Conservation (phyloP, 2,797 vertebrate genomes). For the Pseudotriccus pelzelni region DNA sequence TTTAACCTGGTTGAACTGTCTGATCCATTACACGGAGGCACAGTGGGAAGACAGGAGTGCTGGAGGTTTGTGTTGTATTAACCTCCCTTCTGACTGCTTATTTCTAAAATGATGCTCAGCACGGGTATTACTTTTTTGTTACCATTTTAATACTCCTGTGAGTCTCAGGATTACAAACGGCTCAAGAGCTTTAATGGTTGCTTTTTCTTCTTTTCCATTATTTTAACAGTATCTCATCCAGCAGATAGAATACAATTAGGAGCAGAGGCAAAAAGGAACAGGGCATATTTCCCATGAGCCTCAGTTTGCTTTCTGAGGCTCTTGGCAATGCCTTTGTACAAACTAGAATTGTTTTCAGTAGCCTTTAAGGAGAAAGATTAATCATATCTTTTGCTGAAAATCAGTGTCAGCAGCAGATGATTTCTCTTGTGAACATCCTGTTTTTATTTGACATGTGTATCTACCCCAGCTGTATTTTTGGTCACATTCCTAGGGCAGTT, state of each 20-base stretch:
- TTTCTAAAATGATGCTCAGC: neutral
- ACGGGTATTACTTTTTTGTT: neutral
- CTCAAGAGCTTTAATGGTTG: neutral
- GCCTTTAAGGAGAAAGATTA: neutral
- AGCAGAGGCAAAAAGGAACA: neutral
- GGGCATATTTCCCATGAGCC: neutral
- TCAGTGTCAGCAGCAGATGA: neutral
- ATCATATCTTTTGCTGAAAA: neutral
- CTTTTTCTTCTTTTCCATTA: neutral
- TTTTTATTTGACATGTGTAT: neutral
- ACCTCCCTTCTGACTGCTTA: neutral
- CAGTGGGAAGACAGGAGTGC: neutral
- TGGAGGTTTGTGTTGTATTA: neutral
- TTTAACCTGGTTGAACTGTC: neutral
- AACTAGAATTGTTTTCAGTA: neutral
- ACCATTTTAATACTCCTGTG: neutral
- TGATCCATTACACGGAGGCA: neutral
- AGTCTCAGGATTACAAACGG: neutral
- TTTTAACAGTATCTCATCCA: neutral
- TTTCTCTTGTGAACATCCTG: neutral
- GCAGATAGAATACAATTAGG: neutral
- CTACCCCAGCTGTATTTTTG: conserved; percentile 30
- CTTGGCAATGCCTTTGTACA: neutral
- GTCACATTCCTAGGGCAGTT: neutral
- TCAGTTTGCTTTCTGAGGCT: neutral